These are phyloP conservation scores for Bactericera cockerelli DNA, from an alignment of 1,140 invertebrate species.

Conservation along the genomic window DNA sequence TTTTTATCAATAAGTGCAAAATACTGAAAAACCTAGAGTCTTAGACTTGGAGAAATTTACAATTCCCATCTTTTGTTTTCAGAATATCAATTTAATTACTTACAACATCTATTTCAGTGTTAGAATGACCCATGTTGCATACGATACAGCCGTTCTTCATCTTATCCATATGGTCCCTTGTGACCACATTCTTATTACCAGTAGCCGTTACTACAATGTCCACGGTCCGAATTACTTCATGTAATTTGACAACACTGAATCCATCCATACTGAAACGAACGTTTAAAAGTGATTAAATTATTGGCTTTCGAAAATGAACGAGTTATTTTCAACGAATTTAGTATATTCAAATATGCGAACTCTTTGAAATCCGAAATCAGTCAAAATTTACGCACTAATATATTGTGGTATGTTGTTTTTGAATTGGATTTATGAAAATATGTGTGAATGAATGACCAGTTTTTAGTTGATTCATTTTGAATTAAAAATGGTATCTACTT, in stretches of 20 bases:
- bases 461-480: too few relatives aligned
- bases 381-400: neutral
- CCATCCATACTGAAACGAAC: constrained; percentile 89
- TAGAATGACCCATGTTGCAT: constrained; percentile 97
- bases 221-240: constrained; percentile 83
- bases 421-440: too few relatives aligned
- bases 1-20: too few relatives aligned
- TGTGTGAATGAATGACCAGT: too few relatives aligned
- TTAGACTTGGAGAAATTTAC: too few relatives aligned
- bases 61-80: too few relatives aligned
- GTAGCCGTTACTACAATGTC: constrained; percentile 93
- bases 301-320: neutral
- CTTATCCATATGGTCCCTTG: constrained; percentile 86
- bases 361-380: neutral
- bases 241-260: constrained; percentile 85
- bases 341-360: constrained; percentile 1
- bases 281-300: constrained; percentile 10
- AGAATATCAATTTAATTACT: too few relatives aligned
- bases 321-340: neutral
- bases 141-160: constrained; percentile 95
- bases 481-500: too few relatives aligned
- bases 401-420: too few relatives aligned
- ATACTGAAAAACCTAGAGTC: too few relatives aligned
- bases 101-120: constrained; percentile 95
- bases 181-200: constrained; percentile 93